Percentiles rank a stretch among this genome's conserved stretches.
Evolutionary conservation across 1,140 invertebrate genomes (phyloP).

Genomic region (Hirudo medicinalis): DNA sequence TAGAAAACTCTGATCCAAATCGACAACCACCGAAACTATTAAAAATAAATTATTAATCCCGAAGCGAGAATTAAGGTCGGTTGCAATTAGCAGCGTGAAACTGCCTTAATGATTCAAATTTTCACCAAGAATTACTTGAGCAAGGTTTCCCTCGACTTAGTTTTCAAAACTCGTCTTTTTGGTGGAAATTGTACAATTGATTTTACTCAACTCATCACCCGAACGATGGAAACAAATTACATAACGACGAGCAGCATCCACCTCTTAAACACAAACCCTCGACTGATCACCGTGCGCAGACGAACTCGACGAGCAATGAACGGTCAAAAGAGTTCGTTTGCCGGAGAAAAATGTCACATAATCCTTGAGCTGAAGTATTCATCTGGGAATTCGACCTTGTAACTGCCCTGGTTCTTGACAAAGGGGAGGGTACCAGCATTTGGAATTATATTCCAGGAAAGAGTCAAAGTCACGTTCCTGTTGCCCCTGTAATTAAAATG

Average conservation of each 20-base stretch:
- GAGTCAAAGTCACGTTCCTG: conserved; percentile 77
- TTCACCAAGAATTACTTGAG: too few species aligned
- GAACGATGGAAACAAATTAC: not conserved
- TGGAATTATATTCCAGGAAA: conserved; percentile 96
- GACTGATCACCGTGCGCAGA: not conserved
- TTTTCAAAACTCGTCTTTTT: too few species aligned
- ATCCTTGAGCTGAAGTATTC: conserved; percentile 64
- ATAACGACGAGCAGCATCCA: not conserved
- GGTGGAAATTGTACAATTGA: not conserved
- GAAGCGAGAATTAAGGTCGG: too few species aligned
- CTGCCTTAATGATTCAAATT: too few species aligned
- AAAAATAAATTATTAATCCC: too few species aligned
- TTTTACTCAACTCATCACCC: not conserved
- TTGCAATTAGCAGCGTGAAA: too few species aligned
- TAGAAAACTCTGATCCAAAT: too few species aligned
- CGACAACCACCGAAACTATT: too few species aligned
- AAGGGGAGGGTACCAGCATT: conserved; percentile 87
- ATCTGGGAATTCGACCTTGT: conserved; percentile 73
- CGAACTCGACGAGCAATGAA: not conserved
- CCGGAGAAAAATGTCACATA: conserved; percentile 35
- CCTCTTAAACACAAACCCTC: not conserved
- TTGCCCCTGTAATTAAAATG: conserved; percentile 53
- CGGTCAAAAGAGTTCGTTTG: conserved; percentile 36
- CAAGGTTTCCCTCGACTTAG: too few species aligned
- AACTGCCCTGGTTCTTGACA: conserved; percentile 62